Percentiles rank a stretch among this genome's conserved stretches.
These are phyloP conservation scores for Dicroscelio sp. DNA, from an alignment of 2,888 invertebrate genomes.

Conservation along the genomic window DNA sequence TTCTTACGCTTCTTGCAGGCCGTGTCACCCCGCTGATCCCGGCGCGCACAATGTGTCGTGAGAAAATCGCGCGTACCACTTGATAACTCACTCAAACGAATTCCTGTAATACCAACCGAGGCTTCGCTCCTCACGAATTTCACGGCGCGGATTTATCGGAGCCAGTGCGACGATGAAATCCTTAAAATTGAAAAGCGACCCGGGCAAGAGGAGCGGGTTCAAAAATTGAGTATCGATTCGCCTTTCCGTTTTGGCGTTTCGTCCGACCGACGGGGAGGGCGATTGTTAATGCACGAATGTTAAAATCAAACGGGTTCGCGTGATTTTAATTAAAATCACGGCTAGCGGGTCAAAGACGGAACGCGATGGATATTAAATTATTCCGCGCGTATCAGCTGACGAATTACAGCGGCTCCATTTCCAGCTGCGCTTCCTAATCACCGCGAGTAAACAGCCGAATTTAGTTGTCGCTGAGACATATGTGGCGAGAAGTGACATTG, in stretches of 20 bases:
- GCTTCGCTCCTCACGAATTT: conserved; percentile 18
- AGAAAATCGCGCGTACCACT: conserved; percentile 59
- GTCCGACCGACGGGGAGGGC: neutral
- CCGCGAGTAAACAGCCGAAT: neutral
- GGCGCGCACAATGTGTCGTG: conserved; percentile 46
- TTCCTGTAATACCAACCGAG: conserved; percentile 65
- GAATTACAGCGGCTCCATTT: conserved; percentile 26
- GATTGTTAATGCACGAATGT: neutral
- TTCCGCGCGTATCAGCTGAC: conserved; percentile 41
- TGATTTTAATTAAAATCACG: conserved; percentile 29
- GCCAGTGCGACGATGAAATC: neutral
- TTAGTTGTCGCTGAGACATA: too few species aligned
- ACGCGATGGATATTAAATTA: conserved; percentile 43
- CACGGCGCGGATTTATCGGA: conserved; percentile 20
- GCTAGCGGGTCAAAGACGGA: conserved; percentile 14
- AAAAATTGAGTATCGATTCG: too few species aligned
- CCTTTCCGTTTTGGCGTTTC: neutral
- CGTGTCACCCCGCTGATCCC: conserved; percentile 54
- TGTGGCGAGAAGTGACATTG: too few species aligned
- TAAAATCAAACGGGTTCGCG: neutral
- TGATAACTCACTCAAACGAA: conserved; percentile 61
- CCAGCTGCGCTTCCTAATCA: neutral
- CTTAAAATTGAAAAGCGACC: too few species aligned
- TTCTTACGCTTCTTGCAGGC: conserved; percentile 52
- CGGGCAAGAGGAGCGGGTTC: too few species aligned